Percentiles rank a stretch among this genome's conserved stretches.
These are phyloP conservation scores for Pomatorhinus ruficollis DNA, from an alignment of 2,113 vertebrate species.

Conservation along the genomic window DNA sequence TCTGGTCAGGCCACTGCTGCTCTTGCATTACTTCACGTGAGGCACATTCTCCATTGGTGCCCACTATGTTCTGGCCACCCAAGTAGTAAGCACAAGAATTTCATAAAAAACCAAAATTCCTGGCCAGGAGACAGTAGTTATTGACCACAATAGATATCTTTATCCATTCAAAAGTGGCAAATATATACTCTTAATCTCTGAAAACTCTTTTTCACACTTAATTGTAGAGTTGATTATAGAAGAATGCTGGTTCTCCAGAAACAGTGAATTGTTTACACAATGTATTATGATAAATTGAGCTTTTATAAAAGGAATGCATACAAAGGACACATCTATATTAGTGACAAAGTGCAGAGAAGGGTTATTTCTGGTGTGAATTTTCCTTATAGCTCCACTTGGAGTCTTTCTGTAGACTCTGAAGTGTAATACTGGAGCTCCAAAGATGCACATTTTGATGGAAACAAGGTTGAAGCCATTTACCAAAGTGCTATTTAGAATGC, in stretches of 20 bases:
- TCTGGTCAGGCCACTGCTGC: background rate
- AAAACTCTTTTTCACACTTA: background rate
- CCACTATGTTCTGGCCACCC: background rate
- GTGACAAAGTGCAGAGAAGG: background rate
- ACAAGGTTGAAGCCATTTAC: background rate
- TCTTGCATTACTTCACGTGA: background rate
- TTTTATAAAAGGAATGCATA: background rate
- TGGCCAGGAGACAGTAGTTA: background rate
- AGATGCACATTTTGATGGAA: background rate
- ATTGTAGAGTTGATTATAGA: background rate
- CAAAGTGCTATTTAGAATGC: background rate
- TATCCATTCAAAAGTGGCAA: background rate
- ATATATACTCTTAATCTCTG: background rate
- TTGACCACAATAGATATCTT: background rate
- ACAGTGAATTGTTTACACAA: background rate
- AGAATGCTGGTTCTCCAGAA: background rate
- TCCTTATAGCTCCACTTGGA: background rate
- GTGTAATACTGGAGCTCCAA: background rate
- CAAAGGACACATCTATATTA: background rate
- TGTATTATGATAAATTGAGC: background rate
- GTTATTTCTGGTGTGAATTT: background rate
- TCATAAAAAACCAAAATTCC: background rate
- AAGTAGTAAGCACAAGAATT: background rate
- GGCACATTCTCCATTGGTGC: background rate
- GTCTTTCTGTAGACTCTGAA: background rate